Conservation (phyloP, 2,888 invertebrate genomes). For the Mythimna ferrago region DNA sequence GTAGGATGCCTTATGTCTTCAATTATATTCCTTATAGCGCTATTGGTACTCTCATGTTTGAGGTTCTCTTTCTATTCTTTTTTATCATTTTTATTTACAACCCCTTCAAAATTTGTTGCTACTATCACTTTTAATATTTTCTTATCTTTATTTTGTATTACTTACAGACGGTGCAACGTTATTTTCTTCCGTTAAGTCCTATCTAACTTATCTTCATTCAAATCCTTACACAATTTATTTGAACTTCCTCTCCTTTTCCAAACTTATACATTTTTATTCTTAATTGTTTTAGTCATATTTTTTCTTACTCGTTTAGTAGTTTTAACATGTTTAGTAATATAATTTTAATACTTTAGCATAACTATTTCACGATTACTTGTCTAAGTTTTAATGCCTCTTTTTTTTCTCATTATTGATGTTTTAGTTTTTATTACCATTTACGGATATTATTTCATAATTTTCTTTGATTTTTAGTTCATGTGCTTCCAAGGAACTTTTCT, state of each 20-base stretch:
- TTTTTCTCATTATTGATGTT: background rate
- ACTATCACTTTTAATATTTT: too few species aligned
- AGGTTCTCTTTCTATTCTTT: conserved; percentile 56
- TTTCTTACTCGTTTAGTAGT: background rate
- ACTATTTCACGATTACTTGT: background rate
- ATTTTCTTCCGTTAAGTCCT: background rate
- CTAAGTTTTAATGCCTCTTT: background rate
- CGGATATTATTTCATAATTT: background rate
- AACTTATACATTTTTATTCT: background rate
- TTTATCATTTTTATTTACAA: background rate
- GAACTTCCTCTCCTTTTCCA: background rate
- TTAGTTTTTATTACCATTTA: background rate
- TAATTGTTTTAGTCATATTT: background rate
- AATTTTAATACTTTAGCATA: too few species aligned
- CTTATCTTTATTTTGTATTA: too few species aligned
- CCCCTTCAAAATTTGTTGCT: background rate
- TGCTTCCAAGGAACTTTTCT: conserved; percentile 65
- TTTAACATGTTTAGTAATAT: too few species aligned
- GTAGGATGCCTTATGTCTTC: conserved; percentile 61
- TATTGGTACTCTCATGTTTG: conserved; percentile 49
- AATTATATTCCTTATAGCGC: conserved; percentile 51
- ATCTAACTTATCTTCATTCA: background rate
- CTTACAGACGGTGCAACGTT: background rate
- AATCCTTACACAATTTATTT: background rate
- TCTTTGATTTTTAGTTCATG: conserved; percentile 59